Evolutionary conservation across 2,888 invertebrate genomes (phyloP), one percentile per base, ranked within the genome.

Genomic region (Amphipoea oculea): DNA sequence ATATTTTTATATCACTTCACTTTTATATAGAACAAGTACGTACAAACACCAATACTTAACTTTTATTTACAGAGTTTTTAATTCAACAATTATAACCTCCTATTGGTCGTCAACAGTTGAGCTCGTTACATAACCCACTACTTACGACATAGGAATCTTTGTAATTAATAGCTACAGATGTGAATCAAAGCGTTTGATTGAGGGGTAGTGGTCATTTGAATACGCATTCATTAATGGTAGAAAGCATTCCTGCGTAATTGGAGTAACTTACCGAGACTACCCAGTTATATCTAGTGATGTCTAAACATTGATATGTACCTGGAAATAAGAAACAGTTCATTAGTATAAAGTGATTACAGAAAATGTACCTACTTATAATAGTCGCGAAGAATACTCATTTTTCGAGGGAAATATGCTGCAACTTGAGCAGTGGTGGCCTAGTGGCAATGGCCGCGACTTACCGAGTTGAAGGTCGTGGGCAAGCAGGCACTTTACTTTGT

Each of bases 201-300:
- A 83, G 70, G 36, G 68, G 63, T 67, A 57, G 63, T 72, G 78
- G 75, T 70, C 69, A 82, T 82, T 82, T 81, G 68, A 89, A 82
- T 88, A 71, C 80, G 36, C 80, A 81, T 84, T 82, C 80, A 86
- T 88, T 87, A 83, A 79, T 79, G 29, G 66, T 57, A 78, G 67
- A 78, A 79, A 71, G 77, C 68, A 75, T 88, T 82, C 62, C 72
- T 36, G 29, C 0, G 14, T 76, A 78, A 84, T 82, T 76, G 75
- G 57, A 77, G 42, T 67, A 67, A 86, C 86, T 89, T 83, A 89
- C 88, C 74, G n/a, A 81, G 23, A 36, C 4, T 36, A 48, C 17
- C 6, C n/a, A 48, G 42, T 20, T 63, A 54, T 9, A n/a, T n/a
- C n/a, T n/a, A 51, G 23, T 17, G 54, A 67, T 40, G 62, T 12